These are phyloP conservation scores for Orthonyx spaldingii DNA, from an alignment of 2,113 vertebrate genomes.

Conservation along the genomic window DNA sequence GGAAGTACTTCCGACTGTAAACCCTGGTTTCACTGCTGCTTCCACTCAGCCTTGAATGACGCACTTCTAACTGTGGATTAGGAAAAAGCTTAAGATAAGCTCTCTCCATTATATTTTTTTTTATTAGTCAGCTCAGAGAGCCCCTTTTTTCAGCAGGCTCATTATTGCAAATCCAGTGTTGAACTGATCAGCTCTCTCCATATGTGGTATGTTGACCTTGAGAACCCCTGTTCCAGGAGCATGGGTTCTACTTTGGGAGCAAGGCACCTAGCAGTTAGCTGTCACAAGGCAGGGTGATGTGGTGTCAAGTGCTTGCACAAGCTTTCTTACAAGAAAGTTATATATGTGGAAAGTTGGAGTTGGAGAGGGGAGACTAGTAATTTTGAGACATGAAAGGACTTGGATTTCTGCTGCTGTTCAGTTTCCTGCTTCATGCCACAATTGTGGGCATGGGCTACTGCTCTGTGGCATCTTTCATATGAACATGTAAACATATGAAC, in stretches of 20 bases:
- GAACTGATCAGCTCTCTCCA: background rate
- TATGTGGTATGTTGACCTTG: background rate
- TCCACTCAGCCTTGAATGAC: background rate
- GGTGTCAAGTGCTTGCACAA: background rate
- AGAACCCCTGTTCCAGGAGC: background rate
- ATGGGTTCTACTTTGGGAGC: background rate
- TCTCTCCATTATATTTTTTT: background rate
- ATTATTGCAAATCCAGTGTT: fast-evolving
- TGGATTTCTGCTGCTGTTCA: background rate
- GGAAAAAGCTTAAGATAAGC: background rate
- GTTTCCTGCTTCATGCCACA: background rate
- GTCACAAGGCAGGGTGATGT: background rate
- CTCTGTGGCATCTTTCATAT: background rate
- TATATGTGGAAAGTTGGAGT: background rate
- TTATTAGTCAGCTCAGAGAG: background rate
- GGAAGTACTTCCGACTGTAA: background rate
- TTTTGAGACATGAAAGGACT: background rate
- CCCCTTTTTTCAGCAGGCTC: background rate
- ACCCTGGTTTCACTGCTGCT: background rate
- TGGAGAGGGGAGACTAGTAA: background rate
- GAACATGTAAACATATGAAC: background rate
- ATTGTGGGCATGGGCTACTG: background rate
- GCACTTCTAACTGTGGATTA: background rate
- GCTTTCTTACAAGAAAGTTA: background rate
- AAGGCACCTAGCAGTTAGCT: background rate